Evolutionary conservation across 2,797 vertebrate species (phyloP), one percentile per base, ranked within the genome.

Genomic region (Melanotaenia trifasciata): DNA sequence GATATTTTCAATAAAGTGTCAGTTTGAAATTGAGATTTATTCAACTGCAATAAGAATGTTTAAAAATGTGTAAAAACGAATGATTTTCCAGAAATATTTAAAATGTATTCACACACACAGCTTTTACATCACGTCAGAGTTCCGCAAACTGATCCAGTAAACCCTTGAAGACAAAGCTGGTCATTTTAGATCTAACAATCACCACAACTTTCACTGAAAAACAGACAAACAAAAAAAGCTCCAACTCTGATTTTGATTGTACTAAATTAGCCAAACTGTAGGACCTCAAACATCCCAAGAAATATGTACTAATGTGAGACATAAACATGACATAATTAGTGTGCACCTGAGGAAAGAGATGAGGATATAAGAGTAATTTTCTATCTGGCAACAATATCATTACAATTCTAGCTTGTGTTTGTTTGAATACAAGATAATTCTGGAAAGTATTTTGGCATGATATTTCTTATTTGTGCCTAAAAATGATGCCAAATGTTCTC

Each of bases 1-100:
- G 2, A 45, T 1, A 78, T 36, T 63, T 60, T 64, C 30, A 64
- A n/a, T 58, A 4, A 9, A 72, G 3, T 69, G 36, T 57, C 51
- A 56, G 28, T 60, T 62, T 58, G 16, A 70, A 30, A 51, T 66
- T 53, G 51, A 5, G 1, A 70, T 62, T 62, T 56, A 67, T 47
- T 51, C 50, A 67, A 28, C 18, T 64, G 30, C 18, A 8, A 60
- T 68, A 30, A 62, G 12, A 70, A 24, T n/a, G 16, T 61, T 36
- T 18, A 11, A 20, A 3, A 33, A n/a, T 60, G 35, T 47, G 13
- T 6, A 24, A 62, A 67, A 68, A 20, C 2, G 0, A 9, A 58
- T 57, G 12, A 36, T 62, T 33, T 45, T 3, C 45, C 26, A 51
- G 6, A 16, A 57, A 0, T 36, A 22, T 51, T 20, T 53, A 5